A percentile compares a stretch with the other conserved stretches of the same genome.
These are phyloP conservation scores for Charanyca ferruginea DNA, from an alignment of 2,888 invertebrate species.

Conservation along the genomic window DNA sequence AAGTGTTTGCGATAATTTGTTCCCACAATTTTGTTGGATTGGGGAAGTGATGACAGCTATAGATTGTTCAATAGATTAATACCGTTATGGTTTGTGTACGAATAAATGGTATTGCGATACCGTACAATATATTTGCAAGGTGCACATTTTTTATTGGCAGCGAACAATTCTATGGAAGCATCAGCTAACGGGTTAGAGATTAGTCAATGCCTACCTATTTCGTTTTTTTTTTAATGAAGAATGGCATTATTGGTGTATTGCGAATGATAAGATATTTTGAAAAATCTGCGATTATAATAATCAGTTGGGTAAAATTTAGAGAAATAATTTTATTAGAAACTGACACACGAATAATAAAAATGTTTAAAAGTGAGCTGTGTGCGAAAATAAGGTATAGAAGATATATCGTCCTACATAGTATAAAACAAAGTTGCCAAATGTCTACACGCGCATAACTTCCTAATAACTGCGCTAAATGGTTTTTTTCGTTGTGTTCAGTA, in stretches of 20 bases:
- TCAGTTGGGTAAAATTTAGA: too few species aligned
- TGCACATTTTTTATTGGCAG: constrained; percentile 55
- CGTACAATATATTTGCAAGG: constrained; percentile 65
- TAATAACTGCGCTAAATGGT: too few species aligned
- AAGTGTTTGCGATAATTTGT: constrained; percentile 91
- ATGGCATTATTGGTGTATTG: neutral
- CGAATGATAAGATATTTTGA: neutral
- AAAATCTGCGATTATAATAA: too few species aligned
- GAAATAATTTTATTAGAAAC: too few species aligned
- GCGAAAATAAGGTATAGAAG: too few species aligned
- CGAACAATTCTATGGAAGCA: constrained; percentile 19
- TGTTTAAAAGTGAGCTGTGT: too few species aligned
- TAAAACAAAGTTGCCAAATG: too few species aligned
- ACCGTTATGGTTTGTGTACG: constrained; percentile 76
- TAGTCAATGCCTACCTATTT: neutral
- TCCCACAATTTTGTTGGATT: constrained; percentile 86
- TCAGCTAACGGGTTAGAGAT: constrained; percentile 61
- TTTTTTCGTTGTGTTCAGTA: too few species aligned
- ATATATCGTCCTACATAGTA: too few species aligned
- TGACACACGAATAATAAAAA: too few species aligned
- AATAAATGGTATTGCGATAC: constrained; percentile 57
- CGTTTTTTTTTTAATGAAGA: constrained; percentile 8
- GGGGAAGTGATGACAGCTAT: constrained; percentile 88
- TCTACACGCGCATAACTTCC: too few species aligned
- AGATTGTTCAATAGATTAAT: constrained; percentile 78